Percentiles rank a stretch among this genome's conserved stretches.
These are phyloP conservation scores for Procavia capensis DNA, from an alignment of 2,113 vertebrate genomes.

Conservation along the genomic window DNA sequence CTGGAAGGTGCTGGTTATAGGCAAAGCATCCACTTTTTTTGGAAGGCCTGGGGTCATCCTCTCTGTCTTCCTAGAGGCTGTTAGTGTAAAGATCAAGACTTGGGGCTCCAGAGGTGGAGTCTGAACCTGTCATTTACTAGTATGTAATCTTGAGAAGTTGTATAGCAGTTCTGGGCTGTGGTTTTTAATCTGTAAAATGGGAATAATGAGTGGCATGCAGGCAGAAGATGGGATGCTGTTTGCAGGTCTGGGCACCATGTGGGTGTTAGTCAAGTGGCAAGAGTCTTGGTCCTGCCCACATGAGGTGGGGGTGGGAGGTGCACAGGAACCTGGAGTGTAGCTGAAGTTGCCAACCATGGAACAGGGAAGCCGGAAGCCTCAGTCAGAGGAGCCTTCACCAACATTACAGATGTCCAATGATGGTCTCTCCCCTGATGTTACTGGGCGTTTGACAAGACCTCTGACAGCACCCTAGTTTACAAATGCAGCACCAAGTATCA, in stretches of 20 bases:
- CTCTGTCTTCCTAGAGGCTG: neutral
- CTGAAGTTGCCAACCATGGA: neutral
- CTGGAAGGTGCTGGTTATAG: neutral
- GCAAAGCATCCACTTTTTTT: neutral
- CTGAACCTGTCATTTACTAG: neutral
- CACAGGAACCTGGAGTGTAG: neutral
- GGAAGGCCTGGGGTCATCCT: neutral
- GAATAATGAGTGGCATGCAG: neutral
- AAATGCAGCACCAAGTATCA: neutral
- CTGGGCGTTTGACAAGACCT: neutral
- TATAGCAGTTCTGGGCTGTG: neutral
- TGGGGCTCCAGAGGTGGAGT: neutral
- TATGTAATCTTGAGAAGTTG: neutral
- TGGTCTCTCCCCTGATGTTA: neutral
- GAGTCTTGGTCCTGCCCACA: neutral
- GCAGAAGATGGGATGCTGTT: neutral
- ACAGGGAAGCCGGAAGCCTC: neutral
- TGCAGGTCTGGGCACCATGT: neutral
- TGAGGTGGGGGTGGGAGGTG: neutral
- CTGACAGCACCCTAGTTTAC: neutral
- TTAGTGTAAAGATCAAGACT: neutral
- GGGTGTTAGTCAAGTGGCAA: neutral
- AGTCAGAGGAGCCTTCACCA: neutral
- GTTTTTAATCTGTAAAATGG: neutral
- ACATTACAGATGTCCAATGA: neutral